A percentile compares a stretch with the other conserved stretches of the same genome.
phyloP scores from a whole-genome alignment of 2,888 invertebrate genomes.

The Alsophila aescularia region DNA sequence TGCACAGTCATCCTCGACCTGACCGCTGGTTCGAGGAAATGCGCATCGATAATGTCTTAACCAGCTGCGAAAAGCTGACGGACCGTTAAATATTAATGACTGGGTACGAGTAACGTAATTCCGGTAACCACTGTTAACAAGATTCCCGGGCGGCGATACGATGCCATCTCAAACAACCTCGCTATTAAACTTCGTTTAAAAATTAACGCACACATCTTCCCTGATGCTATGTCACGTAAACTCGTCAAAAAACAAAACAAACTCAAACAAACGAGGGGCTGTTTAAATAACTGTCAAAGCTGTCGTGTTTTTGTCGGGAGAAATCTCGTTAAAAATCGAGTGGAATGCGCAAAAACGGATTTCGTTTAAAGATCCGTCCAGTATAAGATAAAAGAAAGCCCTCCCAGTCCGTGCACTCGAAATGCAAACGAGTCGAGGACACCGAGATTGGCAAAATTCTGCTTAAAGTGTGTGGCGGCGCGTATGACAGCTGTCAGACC shows the following conservation, averaged over 20 bases:
- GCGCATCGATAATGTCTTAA: slow-evolving; percentile 52
- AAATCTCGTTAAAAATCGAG: slow-evolving; percentile 71
- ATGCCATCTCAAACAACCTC: slow-evolving; percentile 3
- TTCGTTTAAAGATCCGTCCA: slow-evolving; percentile 69
- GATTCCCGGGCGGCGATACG: slow-evolving; percentile 34
- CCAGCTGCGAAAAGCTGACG: slow-evolving; percentile 33
- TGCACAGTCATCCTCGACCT: slow-evolving; percentile 57
- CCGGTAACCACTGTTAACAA: slow-evolving; percentile 63
- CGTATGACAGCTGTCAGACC: slow-evolving; percentile 33
- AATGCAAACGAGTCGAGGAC: slow-evolving; percentile 67
- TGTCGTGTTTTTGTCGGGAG: slow-evolving; percentile 62
- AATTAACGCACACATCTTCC: slow-evolving; percentile 10
- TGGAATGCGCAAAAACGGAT: slow-evolving; percentile 68
- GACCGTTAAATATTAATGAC: slow-evolving; percentile 52
- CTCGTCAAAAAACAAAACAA: slow-evolving; percentile 43
- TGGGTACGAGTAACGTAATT: slow-evolving; percentile 47
- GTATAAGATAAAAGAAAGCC: slow-evolving; percentile 64
- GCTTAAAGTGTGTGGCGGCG: slow-evolving; percentile 43
- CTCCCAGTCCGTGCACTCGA: slow-evolving; percentile 56
- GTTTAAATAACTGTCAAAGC: slow-evolving; percentile 72
- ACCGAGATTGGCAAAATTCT: slow-evolving; percentile 59
- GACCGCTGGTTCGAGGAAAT: slow-evolving; percentile 46
- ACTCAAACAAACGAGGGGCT: slow-evolving; percentile 55
- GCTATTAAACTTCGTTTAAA: slow-evolving; percentile 9
- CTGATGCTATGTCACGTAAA: slow-evolving; percentile 7